Evolutionary conservation across 1,140 invertebrate species (phyloP).

Genomic region (Macrobrachium rosenbergii): DNA sequence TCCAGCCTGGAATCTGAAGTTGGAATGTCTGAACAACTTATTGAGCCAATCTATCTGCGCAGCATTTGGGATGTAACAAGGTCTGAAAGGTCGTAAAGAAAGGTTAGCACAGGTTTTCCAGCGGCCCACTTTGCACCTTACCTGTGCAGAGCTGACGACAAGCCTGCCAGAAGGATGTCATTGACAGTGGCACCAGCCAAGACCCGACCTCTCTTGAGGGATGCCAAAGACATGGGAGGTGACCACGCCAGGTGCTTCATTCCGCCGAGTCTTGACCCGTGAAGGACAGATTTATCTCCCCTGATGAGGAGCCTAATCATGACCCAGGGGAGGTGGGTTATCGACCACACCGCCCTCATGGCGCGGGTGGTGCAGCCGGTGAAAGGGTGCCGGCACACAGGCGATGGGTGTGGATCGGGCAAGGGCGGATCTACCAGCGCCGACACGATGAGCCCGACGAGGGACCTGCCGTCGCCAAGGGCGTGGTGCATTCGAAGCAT

Average conservation of each 20-base stretch:
- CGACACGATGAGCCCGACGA: constrained; percentile 33
- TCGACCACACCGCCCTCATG: constrained; percentile 25
- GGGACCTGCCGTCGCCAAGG: constrained; percentile 43
- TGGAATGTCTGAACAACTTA: no score
- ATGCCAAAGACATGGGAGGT: constrained; percentile 26
- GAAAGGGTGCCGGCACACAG: constrained; percentile 1
- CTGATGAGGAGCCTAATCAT: constrained; percentile 23
- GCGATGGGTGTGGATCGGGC: neutral
- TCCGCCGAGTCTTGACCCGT: constrained; percentile 28
- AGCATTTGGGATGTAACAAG: no score
- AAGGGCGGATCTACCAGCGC: constrained; percentile 32
- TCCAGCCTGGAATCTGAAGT: no score
- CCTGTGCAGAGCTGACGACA: constrained; percentile 38
- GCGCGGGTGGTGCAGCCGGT: neutral
- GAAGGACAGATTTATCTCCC: constrained; percentile 21
- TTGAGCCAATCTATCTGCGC: no score
- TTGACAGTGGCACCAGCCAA: constrained; percentile 50
- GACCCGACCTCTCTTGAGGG: constrained; percentile 27
- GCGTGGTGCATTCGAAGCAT: constrained; percentile 38
- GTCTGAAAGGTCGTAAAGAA: neutral
- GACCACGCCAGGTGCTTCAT: constrained; percentile 43
- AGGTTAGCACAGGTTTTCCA: no score
- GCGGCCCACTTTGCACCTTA: neutral
- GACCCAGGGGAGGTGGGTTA: constrained; percentile 37
- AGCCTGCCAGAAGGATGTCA: constrained; percentile 43